Base-by-base conservation (phyloP, 2,888 invertebrate species). In the Apodemia duryi region DNA sequence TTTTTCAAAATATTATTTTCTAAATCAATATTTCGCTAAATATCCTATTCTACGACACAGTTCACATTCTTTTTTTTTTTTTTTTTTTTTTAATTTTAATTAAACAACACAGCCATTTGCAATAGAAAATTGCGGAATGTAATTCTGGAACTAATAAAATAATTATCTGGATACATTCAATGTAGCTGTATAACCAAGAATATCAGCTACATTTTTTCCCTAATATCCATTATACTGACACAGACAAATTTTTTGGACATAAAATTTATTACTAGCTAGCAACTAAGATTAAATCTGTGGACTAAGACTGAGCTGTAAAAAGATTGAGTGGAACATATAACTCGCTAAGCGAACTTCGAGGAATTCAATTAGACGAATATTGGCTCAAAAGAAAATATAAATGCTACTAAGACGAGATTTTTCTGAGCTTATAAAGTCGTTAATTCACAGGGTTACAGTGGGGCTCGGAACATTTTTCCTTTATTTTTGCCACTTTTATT, bases 371-470 rank as follows among this genome's bases (percentile, higher is more conserved):
- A 29, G 29, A 57, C 57, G 29, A 32, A 57, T 32, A 32, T 57
- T 57, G 57, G 57, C 29, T 13, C 32, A 57, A 57, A 29, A 57
- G 57, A 57, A 57, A 57, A 57, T 29, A 29, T 57, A 57, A 57
- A 57, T 57, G 57, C 32, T 49, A 49, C 11, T 32, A 32, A 32
- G 57, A 57, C 32, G 32, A 29, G 13, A 57, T 49, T 49, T 49
- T 49, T 49, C 49, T 49, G n/a, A n/a, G 49, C 49, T 49, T 49
- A 49, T 49, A 49, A n/a, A 49, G 49, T 49, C 49, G 49, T 49
- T 49, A 49, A 49, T 49, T 49, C 49, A 49, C 49, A 49, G 49
- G 49, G 49, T 49, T 49, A 49, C n/a, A 49, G 49, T 49, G 49
- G 49, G 49, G 5, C n/a, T 1, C 49, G n/a, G 5, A 49, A 49